phyloP scores from a whole-genome alignment of 2,113 vertebrate genomes.

The Onychostruthus taczanowskii region DNA sequence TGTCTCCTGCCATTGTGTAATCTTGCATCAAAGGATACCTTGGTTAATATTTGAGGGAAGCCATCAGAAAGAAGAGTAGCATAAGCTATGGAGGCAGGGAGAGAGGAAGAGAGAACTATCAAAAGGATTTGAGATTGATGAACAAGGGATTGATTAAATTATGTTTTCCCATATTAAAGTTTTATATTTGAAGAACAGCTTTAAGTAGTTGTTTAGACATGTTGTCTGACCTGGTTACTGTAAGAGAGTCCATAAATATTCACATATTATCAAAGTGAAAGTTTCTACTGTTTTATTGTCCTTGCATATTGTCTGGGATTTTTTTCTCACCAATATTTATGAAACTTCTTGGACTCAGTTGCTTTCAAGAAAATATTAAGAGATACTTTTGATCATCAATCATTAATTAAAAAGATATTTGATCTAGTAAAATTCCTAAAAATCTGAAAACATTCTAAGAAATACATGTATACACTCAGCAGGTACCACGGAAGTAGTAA shows the following conservation, averaged over 20 bases:
- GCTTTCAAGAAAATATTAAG: background rate
- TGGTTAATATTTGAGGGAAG: background rate
- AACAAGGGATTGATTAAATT: background rate
- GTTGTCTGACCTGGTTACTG: background rate
- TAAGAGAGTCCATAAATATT: background rate
- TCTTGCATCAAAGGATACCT: constrained; percentile 25
- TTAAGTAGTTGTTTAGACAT: background rate
- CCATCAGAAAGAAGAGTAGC: background rate
- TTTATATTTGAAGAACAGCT: background rate
- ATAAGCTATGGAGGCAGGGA: background rate
- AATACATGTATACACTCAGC: background rate
- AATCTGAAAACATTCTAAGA: background rate
- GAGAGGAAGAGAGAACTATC: background rate
- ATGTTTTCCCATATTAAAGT: background rate
- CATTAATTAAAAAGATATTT: background rate
- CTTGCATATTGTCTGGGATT: background rate
- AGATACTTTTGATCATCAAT: background rate
- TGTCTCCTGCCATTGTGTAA: constrained; percentile 13
- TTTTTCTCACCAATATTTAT: background rate
- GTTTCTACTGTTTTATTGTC: background rate
- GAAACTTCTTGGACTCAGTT: background rate
- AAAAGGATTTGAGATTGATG: background rate
- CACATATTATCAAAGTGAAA: background rate
- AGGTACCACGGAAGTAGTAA: background rate
- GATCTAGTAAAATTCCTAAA: background rate